Evolutionary conservation across 2,797 vertebrate genomes (phyloP).

Genomic region (Rhyacichthys aspro): DNA sequence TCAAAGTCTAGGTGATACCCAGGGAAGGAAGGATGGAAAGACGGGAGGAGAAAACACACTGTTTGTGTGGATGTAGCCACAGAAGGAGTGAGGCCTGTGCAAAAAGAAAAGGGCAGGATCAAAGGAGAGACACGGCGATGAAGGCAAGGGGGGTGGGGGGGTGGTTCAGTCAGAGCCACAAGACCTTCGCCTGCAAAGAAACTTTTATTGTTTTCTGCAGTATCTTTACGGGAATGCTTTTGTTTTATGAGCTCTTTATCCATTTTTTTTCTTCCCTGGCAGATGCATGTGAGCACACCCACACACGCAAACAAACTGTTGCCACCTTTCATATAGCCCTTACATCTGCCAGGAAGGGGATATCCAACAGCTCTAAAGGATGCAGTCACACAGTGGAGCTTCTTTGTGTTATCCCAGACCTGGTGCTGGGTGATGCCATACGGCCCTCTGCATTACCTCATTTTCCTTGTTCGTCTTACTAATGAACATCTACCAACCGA

Average conservation of each 20-base stretch:
- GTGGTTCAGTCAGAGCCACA: conserved; percentile 46
- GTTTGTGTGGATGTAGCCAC: conserved; percentile 27
- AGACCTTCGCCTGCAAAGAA: conserved; percentile 34
- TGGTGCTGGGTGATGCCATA: conserved; percentile 27
- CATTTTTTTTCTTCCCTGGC: conserved; percentile 26
- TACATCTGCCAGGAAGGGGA: conserved; percentile 38
- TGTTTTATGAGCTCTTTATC: conserved; percentile 49
- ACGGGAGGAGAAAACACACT: conserved; percentile 48
- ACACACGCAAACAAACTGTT: conserved; percentile 46
- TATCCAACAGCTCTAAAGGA: conserved; percentile 39
- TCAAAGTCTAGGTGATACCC: conserved; percentile 70
- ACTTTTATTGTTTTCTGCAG: conserved; percentile 53
- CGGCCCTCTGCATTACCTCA: conserved; percentile 22
- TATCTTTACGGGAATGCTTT: conserved; percentile 47
- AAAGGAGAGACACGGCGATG: conserved; percentile 68
- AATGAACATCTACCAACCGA: conserved; percentile 46
- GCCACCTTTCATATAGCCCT: conserved; percentile 43
- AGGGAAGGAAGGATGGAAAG: conserved; percentile 52
- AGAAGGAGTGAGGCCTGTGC: conserved; percentile 47
- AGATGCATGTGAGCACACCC: conserved; percentile 31
- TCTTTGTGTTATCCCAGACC: conserved; percentile 38
- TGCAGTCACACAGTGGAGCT: conserved; percentile 26
- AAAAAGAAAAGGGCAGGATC: conserved; percentile 71
- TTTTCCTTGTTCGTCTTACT: conserved; percentile 37
- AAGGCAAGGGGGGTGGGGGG: conserved; percentile 45